These are phyloP conservation scores for Prosapia bicincta DNA, from an alignment of 2,888 invertebrate genomes.

Conservation along the genomic window DNA sequence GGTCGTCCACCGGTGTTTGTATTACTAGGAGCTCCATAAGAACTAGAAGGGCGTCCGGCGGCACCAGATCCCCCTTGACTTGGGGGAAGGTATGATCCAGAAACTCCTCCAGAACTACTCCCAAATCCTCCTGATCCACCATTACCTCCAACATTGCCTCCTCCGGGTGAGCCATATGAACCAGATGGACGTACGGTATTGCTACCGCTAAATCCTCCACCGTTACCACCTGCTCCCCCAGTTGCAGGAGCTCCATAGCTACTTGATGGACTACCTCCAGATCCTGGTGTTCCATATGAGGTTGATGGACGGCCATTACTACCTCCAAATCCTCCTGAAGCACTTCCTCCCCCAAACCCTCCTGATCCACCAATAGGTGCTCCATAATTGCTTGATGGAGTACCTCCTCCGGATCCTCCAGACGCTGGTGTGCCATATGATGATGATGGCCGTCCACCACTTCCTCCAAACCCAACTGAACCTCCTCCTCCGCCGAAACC, in stretches of 20 bases:
- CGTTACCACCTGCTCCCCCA: background rate
- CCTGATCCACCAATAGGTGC: background rate
- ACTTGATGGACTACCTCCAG: constrained; percentile 5
- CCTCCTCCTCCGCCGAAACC: background rate
- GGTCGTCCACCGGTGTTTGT: background rate
- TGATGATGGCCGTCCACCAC: constrained; percentile 13
- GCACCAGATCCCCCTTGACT: constrained; percentile 11
- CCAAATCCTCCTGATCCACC: constrained; percentile 11
- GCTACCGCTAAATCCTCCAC: background rate
- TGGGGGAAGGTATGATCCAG: constrained; percentile 23
- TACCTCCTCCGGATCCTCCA: constrained; percentile 4
- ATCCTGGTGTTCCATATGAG: background rate
- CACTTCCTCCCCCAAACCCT: background rate
- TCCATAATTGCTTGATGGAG: background rate
- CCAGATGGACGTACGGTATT: background rate
- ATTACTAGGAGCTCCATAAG: constrained; percentile 8
- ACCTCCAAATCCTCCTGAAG: constrained; percentile 1
- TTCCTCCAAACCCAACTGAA: constrained; percentile 14
- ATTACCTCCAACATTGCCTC: background rate
- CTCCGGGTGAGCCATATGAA: background rate
- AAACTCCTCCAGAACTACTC: constrained; percentile 10
- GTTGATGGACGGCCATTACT: constrained; percentile 10
- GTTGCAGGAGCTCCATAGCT: constrained; percentile 12
- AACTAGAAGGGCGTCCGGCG: constrained; percentile 5
- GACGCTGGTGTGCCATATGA: constrained; percentile 22